These are phyloP conservation scores for Podargus strigoides DNA, from an alignment of 2,797 vertebrate genomes.

Conservation along the genomic window DNA sequence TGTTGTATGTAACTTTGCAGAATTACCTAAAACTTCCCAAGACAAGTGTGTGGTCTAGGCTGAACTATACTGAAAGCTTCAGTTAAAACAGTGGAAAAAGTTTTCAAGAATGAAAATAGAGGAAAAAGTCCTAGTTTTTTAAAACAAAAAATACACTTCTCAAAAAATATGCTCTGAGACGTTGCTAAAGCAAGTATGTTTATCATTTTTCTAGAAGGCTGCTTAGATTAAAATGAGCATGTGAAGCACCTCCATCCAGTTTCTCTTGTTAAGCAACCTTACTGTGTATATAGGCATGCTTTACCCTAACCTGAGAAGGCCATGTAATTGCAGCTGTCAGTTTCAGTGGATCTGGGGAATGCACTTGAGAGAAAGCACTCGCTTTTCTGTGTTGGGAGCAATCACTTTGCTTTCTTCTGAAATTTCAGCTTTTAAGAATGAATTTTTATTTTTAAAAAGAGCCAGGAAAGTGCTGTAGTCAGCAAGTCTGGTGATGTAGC, in stretches of 20 bases:
- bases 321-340: neutral
- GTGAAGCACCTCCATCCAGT: neutral
- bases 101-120: neutral
- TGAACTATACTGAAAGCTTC: neutral
- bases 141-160: neutral
- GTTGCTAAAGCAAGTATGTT: neutral
- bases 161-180: neutral
- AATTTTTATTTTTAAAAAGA: neutral
- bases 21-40: neutral
- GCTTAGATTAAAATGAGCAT: neutral
- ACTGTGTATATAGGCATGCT: rapidly evolving
- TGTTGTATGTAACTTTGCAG: neutral
- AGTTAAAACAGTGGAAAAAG: neutral
- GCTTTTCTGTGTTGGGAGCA: neutral
- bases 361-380: rapidly evolving
- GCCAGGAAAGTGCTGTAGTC: neutral
- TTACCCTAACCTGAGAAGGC: neutral
- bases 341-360: neutral
- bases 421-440: neutral
- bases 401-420: neutral
- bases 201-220: neutral
- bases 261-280: neutral
- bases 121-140: neutral
- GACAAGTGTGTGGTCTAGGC: neutral
- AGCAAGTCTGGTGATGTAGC: neutral